A percentile compares a stretch with the other conserved stretches of the same genome.
Evolutionary conservation across 2,113 vertebrate species (phyloP).

Genomic region (Haemorhous mexicanus): DNA sequence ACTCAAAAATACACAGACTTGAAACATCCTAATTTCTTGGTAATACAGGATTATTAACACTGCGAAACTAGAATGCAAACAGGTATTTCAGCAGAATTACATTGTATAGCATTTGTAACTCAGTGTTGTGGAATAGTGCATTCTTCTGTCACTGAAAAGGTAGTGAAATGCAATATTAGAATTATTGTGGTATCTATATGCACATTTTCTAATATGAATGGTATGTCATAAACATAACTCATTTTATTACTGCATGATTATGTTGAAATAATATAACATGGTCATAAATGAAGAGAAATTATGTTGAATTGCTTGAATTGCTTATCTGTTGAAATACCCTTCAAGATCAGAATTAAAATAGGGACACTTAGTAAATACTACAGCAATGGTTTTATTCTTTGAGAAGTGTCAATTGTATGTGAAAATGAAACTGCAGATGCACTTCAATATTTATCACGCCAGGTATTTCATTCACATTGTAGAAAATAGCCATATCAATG

Average conservation of each 20-base stretch:
- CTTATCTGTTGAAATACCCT: conserved; percentile 25
- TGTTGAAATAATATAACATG: conserved; percentile 75
- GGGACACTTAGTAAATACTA: conserved; percentile 71
- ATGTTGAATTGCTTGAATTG: conserved; percentile 43
- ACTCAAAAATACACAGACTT: conserved; percentile 4
- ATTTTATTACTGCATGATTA: conserved; percentile 61
- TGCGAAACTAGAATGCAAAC: conserved; percentile 50
- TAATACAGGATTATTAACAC: conserved; percentile 54
- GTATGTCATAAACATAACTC: conserved; percentile 71
- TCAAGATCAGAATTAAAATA: conserved; percentile 68
- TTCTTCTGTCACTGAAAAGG: conserved; percentile 64
- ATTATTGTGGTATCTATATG: conserved; percentile 66
- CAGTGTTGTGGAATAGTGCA: conserved; percentile 52
- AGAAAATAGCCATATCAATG: conserved; percentile 62
- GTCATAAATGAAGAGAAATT: conserved; percentile 72
- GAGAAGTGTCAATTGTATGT: conserved; percentile 63
- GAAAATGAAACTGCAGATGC: conserved; percentile 63
- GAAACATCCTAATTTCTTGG: conserved; percentile 50
- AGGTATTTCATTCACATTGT: conserved; percentile 57
- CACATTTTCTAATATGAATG: conserved; percentile 74
- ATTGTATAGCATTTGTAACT: conserved; percentile 59
- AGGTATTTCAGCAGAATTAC: conserved; percentile 58
- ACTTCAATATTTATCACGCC: conserved; percentile 67
- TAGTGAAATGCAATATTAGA: conserved; percentile 65
- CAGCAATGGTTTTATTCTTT: conserved; percentile 57